Evolutionary conservation across 2,113 vertebrate species (phyloP).

Genomic region (Oplegnathus fasciatus): DNA sequence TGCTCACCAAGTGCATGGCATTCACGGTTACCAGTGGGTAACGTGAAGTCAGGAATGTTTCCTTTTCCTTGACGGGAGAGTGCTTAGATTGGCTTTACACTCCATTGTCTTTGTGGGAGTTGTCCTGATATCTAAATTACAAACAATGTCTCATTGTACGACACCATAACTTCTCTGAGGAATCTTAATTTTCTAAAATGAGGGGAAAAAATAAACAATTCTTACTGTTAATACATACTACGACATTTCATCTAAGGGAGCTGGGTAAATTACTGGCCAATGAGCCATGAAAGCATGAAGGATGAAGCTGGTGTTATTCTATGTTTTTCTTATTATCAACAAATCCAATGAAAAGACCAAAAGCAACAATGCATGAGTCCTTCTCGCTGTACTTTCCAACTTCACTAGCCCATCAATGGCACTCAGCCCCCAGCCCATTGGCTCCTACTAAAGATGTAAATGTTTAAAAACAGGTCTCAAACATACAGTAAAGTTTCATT

Average conservation of each 20-base stretch:
- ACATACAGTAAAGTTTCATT: too few species aligned
- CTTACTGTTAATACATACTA: not conserved
- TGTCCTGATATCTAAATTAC: constrained; percentile 18
- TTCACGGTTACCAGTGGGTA: constrained; percentile 58
- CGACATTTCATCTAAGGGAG: not conserved
- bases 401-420: not conserved
- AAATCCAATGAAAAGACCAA: not conserved
- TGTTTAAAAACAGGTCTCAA: not conserved
- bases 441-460: not conserved
- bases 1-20: constrained; percentile 57
- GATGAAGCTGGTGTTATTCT: not conserved
- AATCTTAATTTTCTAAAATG: constrained; percentile 13
- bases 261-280: not conserved
- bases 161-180: constrained; percentile 24
- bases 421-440: not conserved
- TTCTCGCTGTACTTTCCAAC: not conserved
- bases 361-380: not conserved
- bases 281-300: not conserved
- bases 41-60: constrained; percentile 61
- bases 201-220: not conserved
- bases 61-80: constrained; percentile 48
- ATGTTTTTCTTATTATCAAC: not conserved
- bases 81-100: constrained; percentile 38
- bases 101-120: constrained; percentile 51
- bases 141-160: constrained; percentile 57